phyloP scores from a whole-genome alignment of 1,140 invertebrate species.

The Neotoxoptera formosana region DNA sequence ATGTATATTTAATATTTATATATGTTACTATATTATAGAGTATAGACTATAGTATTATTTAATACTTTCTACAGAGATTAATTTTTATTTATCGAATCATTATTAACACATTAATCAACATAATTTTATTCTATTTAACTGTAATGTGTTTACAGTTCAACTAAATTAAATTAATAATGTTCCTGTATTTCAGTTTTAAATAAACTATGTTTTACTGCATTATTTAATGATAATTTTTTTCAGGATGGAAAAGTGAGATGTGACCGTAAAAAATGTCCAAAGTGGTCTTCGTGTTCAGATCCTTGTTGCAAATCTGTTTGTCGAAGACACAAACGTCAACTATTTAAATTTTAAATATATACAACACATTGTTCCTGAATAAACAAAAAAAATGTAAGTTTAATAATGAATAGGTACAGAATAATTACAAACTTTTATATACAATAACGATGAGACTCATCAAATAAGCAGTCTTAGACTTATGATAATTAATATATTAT shows the following conservation, averaged over 20 bases:
- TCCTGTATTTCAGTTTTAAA: neutral
- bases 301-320: conserved; percentile 66
- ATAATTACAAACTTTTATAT: conserved; percentile 45
- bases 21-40: no score
- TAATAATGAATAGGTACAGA: conserved; percentile 31
- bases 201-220: neutral
- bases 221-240: conserved; percentile 61
- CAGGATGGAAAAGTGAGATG: conserved; percentile 83
- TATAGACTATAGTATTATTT: no score
- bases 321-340: conserved; percentile 31
- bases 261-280: conserved; percentile 78
- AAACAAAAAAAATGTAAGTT: conserved; percentile 25
- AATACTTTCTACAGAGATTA: neutral
- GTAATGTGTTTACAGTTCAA: neutral
- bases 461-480: conserved; percentile 50
- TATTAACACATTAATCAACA: neutral
- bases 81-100: neutral
- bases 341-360: conserved; percentile 31
- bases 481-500: conserved; percentile 48
- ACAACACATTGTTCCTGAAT: conserved; percentile 50
- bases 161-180: neutral
- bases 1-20: no score
- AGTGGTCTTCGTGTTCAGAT: conserved; percentile 71
- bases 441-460: conserved; percentile 22
- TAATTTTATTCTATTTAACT: neutral